A percentile compares a stretch with the other conserved stretches of the same genome.
phyloP scores from a whole-genome alignment of 1,140 invertebrate genomes.

The Eriocheir sinensis region DNA sequence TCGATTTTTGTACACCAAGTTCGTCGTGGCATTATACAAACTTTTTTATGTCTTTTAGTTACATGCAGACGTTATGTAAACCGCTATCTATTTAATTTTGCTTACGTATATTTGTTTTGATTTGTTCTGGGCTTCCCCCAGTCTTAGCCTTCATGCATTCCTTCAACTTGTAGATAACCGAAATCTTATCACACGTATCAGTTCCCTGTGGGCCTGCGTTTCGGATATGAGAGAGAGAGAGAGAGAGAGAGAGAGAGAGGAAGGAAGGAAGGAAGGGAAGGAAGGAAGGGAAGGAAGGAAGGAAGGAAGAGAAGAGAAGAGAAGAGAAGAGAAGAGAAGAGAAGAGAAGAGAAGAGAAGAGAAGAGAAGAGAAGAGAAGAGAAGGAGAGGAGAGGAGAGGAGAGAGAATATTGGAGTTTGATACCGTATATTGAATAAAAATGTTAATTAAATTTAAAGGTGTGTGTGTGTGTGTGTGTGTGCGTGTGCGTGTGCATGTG shows the following conservation, averaged over 20 bases:
- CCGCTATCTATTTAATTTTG: too few species aligned
- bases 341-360: neutral
- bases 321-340: conserved; percentile 15
- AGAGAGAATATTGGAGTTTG: neutral
- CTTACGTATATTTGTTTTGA: too few species aligned
- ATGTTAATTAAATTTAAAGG: neutral
- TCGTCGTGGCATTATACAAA: too few species aligned
- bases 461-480: neutral
- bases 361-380: conserved; percentile 26
- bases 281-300: neutral
- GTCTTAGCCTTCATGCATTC: neutral
- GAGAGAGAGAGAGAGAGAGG: conserved; percentile 40
- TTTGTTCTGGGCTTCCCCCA: too few species aligned
- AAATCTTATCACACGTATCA: neutral
- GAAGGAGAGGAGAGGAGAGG: neutral
- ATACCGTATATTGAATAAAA: neutral
- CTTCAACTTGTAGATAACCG: neutral
- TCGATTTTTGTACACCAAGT: too few species aligned
- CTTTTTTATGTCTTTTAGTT: too few species aligned
- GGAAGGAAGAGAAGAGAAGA: conserved; percentile 21
- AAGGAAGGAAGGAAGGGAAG: conserved; percentile 1
- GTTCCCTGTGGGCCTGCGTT: neutral
- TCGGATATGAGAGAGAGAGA: neutral
- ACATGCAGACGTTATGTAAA: too few species aligned
- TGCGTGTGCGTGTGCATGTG: neutral